Evolutionary conservation across 2,797 vertebrate species (phyloP), one percentile per base, ranked within the genome.

Genomic region (Valencia hispanica): DNA sequence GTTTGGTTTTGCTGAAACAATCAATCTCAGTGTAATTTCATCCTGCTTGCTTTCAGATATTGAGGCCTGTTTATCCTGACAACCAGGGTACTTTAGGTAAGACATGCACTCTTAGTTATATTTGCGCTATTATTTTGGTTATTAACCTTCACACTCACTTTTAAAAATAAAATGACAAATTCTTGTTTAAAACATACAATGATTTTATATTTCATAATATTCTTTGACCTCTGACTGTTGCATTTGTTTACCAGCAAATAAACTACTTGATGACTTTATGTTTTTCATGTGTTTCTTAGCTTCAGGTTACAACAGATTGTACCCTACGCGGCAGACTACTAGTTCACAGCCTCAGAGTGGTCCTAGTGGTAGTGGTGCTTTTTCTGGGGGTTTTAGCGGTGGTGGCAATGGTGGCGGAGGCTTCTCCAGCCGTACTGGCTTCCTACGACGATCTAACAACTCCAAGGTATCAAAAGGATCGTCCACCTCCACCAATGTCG

Each of bases 51-150:
- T 79, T 95, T 59, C 96, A 99, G 97, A 95, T 97, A 80, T 94
- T 99, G 92, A 94, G 96, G 80, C 96, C 97, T 3, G 94, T 97
- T 81, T 97, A 97, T 80, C 96, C 96, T 83, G 97, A 98, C 80
- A 95, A 96, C 59, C 91, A 91, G 51, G 81, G 94, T 22, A 89
- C 96, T 0, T 90, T 90, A 87, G 96, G 98, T 98, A 91, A 97
- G 96, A 93, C 5, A 2, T 68, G 11, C 65, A 50, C 57, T 25
- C 10, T 50, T 14, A 51, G 45, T 63, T n/a, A n/a, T 73, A 1
- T 45, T 59, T 59, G 9, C 10, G 1, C 45, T 20, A 5, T 61
- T 9, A n/a, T 59, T 41, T 57, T 57, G 22, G 12, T 36, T 22
- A 11, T 0, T 36, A 66, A 66, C 8, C 34, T 22, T 36, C 34